Evolutionary conservation across 2,888 invertebrate species (phyloP), one percentile per base, ranked within the genome.

Genomic region (Meiosimyza decipiens): DNA sequence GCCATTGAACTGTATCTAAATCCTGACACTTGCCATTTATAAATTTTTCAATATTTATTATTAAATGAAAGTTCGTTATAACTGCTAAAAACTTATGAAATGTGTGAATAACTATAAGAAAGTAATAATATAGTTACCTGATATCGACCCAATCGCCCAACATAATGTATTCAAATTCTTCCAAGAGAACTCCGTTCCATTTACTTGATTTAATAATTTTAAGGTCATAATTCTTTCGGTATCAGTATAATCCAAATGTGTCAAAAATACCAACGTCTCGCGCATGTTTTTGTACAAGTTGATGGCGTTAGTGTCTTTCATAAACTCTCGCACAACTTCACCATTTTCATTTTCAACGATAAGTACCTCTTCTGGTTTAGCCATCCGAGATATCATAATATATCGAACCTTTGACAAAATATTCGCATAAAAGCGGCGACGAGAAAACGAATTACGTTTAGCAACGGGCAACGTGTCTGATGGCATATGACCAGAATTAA

Each of bases 331-430:
- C 12, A 99, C 99, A 74, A 99, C 98, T 89, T 99, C 99, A 55
- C 99, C 99, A 88, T 99, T 98, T 86, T 99, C 99, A 89, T 99
- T 99, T 88, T 99, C 99, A 55, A 99, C 99, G 62, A 99, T 98
- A 75, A 99, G 90, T 51, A 99, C 99, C 89, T 99, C 99, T 88
- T 99, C 99, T 1, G 99, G 99, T 87, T 98, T 99, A 18, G 99
- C 99, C 99, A 99, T 99, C 81, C 99, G 92, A 74, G 97, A 97
- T 83, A 99, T 99, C 98, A 99, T 99, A 63, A 98, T 97, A 83
- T 95, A 95, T 59, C 99, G 91, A 55, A 99, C 94, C 88, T 94
- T 94, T 75, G 94, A 94, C 72, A 96, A 88, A 65, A 95, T 93
- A 82, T 93, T 92, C 73, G 92, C 91, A 85, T 95, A 96, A 79